These are phyloP conservation scores for Sarcophaga variegata DNA, from an alignment of 2,888 invertebrate species.

Conservation along the genomic window DNA sequence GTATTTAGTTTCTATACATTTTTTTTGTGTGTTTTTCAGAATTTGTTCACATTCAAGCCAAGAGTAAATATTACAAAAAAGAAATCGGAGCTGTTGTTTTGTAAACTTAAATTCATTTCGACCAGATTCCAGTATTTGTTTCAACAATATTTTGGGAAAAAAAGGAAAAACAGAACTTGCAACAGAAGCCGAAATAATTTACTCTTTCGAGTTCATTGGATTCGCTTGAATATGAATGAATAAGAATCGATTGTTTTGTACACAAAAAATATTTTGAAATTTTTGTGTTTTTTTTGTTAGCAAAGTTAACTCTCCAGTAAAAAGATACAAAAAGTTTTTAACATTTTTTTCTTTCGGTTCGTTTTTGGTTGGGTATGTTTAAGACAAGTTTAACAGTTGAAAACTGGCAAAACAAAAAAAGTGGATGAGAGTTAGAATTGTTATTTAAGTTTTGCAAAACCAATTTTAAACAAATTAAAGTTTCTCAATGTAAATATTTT, in stretches of 20 bases:
- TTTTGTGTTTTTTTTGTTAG: slow-evolving; percentile 8
- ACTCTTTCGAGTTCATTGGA: slow-evolving; percentile 50
- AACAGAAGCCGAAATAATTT: neutral
- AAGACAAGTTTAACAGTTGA: slow-evolving; percentile 44
- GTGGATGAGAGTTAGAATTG: neutral
- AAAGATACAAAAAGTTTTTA: slow-evolving; percentile 53
- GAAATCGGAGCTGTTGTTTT: slow-evolving; percentile 9
- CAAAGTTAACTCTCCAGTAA: slow-evolving; percentile 32
- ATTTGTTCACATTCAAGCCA: neutral
- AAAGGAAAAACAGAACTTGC: neutral
- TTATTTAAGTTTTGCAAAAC: slow-evolving; percentile 1
- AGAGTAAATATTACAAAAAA: slow-evolving; percentile 31
- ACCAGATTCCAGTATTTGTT: slow-evolving; percentile 22
- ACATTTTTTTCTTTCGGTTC: neutral
- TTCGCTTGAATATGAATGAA: slow-evolving; percentile 27
- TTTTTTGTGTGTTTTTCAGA: neutral
- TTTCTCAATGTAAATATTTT: slow-evolving; percentile 30
- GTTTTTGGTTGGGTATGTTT: neutral
- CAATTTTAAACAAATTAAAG: neutral
- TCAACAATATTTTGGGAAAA: neutral
- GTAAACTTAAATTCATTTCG: neutral
- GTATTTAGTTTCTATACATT: neutral
- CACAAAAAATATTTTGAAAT: slow-evolving; percentile 38
- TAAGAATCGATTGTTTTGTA: slow-evolving; percentile 54
- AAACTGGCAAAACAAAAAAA: neutral